These are phyloP conservation scores for Penaeus vannamei DNA, from an alignment of 1,140 invertebrate species.

Conservation along the genomic window DNA sequence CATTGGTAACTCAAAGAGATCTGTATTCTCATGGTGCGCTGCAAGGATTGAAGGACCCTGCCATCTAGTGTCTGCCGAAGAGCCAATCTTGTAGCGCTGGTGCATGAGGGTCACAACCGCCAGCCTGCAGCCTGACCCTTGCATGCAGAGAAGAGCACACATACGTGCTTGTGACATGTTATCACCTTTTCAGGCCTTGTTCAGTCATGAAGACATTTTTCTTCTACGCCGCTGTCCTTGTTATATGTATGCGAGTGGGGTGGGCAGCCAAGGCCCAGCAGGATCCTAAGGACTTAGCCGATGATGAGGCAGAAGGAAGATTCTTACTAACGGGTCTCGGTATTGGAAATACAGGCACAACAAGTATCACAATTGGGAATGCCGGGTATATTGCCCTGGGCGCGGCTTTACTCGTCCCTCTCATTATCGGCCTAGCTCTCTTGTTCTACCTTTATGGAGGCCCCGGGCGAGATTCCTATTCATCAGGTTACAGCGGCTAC, in stretches of 20 bases:
- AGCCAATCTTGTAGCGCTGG: conserved; percentile 63
- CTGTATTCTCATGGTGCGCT: conserved; percentile 64
- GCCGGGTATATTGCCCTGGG: conserved; percentile 62
- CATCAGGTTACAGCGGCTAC: conserved; percentile 32
- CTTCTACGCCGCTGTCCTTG: conserved; percentile 63
- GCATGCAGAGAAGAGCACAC: conserved; percentile 42
- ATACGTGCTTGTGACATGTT: conserved; percentile 56
- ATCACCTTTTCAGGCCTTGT: conserved; percentile 64
- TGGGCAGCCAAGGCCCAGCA: conserved; percentile 62
- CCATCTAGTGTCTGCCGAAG: conserved; percentile 61
- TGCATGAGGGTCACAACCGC: conserved; percentile 48
- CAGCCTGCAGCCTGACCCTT: conserved; percentile 19
- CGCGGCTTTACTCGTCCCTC: conserved; percentile 56
- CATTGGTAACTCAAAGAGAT: conserved; percentile 10
- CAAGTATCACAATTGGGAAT: conserved; percentile 54
- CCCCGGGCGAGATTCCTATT: conserved; percentile 35
- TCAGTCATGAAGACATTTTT: conserved; percentile 63
- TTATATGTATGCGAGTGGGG: conserved; percentile 64
- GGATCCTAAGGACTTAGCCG: conserved; percentile 37
- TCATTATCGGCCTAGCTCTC: conserved; percentile 62
- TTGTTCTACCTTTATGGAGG: conserved; percentile 59
- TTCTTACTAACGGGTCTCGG: conserved; percentile 21
- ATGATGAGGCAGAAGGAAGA: conserved; percentile 34
- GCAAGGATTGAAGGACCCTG: conserved; percentile 58
- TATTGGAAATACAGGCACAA: conserved; percentile 41